Base-by-base conservation (phyloP, 2,113 vertebrate species). In the Tachuris rubrigastra region DNA sequence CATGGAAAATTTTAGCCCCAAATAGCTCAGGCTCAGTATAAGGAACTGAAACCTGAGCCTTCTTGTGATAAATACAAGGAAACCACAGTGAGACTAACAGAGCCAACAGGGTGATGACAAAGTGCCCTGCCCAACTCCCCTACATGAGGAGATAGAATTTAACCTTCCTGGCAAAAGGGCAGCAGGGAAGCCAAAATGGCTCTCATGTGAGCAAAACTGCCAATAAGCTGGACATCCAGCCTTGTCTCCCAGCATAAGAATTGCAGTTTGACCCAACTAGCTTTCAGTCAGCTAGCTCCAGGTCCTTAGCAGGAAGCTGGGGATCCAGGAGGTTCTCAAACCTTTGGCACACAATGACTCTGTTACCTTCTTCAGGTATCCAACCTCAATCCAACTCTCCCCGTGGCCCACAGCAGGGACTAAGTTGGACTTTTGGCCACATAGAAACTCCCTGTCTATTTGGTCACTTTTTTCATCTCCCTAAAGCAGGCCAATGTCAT, bases 1-100 rank as follows among this genome's bases (percentile, higher is more conserved):
- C 49, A 85, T 2, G 67, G 81, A 96, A 95, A 94, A 85, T 93
- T 93, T 85, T 76, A 91, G 77, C 58, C 28, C 28, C 22, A 80
- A 56, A 91, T 71, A 91, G 41, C 75, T 66, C 69, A 39, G 55
- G 55, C 91, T 96, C 58, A 87, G 63, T 63, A 41, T 9, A 59
- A 80, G 81, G 78, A 91, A 93, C 66, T 28, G 84, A 96, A 94
- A 87, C 35, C 22, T 39, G n/a, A 94, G 8, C 33, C 35, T 76
- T 73, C 63, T 90, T 42, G 23, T 69, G 53, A 7, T n/a, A 31
- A 76, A 35, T 4, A 19, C 39, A 85, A 72, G 27, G 46, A 92
- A 85, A 50, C 41, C 3, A 1, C 37, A 68, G 33, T 2, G 20
- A 82, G 50, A 69, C 27, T 47, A 62, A 85, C 27, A 86, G 77